Percentiles rank a stretch among this genome's conserved stretches.
Evolutionary conservation across 2,113 vertebrate species (phyloP).

Genomic region (Ameiurus melas): DNA sequence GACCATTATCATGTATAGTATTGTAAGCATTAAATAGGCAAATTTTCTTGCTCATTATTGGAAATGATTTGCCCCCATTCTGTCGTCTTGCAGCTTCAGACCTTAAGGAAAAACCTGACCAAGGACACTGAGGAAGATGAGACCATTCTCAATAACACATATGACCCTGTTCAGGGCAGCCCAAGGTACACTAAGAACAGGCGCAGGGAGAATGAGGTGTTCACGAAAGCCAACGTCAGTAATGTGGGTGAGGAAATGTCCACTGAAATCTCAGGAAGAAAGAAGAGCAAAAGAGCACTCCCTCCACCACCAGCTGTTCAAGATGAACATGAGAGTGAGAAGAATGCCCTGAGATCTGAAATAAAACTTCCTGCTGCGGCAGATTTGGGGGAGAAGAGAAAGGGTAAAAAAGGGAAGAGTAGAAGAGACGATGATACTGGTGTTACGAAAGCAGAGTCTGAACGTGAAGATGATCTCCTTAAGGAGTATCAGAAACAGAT

Average conservation of each 20-base stretch:
- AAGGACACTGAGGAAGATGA: conserved; percentile 77
- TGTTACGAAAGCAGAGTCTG: conserved; percentile 56
- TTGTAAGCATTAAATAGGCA: not conserved
- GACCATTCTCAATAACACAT: conserved; percentile 73
- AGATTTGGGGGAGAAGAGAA: conserved; percentile 59
- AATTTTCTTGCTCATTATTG: not conserved
- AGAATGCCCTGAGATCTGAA: conserved; percentile 45
- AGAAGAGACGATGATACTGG: conserved; percentile 59
- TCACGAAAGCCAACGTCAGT: conserved; percentile 75
- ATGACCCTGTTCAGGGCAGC: conserved; percentile 74
- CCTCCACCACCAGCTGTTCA: conserved; percentile 60
- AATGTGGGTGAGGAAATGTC: conserved; percentile 63
- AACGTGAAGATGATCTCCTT: conserved; percentile 76
- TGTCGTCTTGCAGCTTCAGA: conserved; percentile 76
- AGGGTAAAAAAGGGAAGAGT: conserved; percentile 69
- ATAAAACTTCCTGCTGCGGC: conserved; percentile 59
- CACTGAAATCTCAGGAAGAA: conserved; percentile 63
- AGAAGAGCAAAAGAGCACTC: conserved; percentile 71
- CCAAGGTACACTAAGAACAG: conserved; percentile 79
- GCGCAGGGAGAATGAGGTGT: conserved; percentile 66
- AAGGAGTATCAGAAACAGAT: conserved; percentile 82
- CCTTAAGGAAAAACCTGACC: conserved; percentile 74
- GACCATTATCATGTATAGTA: not conserved
- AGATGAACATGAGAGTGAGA: conserved; percentile 59
- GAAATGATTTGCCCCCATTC: not conserved